Conservation (phyloP, 2,888 invertebrate species). For the Bhutanitis thaidina region DNA sequence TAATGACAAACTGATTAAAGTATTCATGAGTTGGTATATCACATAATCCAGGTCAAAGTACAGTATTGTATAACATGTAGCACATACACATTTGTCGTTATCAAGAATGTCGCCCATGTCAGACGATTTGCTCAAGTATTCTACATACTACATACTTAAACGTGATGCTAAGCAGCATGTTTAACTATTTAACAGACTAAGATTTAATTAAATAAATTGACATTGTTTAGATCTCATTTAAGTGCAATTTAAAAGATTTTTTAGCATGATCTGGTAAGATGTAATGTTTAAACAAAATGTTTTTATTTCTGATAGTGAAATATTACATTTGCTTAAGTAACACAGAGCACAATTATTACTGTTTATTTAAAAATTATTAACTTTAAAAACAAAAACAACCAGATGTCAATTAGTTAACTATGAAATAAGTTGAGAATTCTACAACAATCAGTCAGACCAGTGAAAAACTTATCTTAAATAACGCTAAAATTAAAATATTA, state of each 20-base stretch:
- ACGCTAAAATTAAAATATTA: slow-evolving; percentile 9
- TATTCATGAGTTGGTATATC: neutral
- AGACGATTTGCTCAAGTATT: neutral
- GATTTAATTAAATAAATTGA: neutral
- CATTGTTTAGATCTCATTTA: neutral
- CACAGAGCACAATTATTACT: no score
- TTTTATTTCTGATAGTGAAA: neutral
- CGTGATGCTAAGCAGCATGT: neutral
- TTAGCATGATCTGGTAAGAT: no score
- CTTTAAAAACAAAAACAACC: neutral
- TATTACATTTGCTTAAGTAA: no score
- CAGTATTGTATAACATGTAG: neutral
- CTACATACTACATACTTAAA: neutral
- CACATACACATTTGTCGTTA: neutral
- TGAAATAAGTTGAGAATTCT: slow-evolving; percentile 12
- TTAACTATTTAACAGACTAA: neutral
- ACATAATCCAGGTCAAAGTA: neutral
- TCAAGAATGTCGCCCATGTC: neutral
- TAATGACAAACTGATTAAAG: neutral
- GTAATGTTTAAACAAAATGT: neutral
- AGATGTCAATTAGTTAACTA: neutral
- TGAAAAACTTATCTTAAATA: slow-evolving; percentile 25
- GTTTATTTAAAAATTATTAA: neutral
- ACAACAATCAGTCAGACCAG: slow-evolving; percentile 19
- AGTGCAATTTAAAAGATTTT: neutral